Conservation (phyloP, 2,797 vertebrate species). For the Florisuga fusca region DNA sequence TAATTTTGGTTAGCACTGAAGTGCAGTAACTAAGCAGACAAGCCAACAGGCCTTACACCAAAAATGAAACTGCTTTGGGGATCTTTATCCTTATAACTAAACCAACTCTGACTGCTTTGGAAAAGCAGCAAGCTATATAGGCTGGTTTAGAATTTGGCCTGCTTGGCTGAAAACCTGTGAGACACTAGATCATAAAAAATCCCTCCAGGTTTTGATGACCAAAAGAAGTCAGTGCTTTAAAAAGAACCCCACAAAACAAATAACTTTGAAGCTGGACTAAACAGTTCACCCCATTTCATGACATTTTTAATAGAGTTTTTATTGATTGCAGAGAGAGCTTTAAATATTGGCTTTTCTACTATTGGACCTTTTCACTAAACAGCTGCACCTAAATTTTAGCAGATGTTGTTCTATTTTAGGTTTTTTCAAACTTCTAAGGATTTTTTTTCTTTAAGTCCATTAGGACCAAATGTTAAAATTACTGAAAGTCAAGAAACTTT, state of each 20-base stretch:
- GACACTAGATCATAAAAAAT: neutral
- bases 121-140: neutral
- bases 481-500: neutral
- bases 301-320: neutral
- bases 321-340: conserved; percentile 33
- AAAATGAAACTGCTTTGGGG: neutral
- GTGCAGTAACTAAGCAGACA: neutral
- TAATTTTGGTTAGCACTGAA: neutral
- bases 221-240: conserved; percentile 3
- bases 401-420: conserved; percentile 52
- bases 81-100: neutral
- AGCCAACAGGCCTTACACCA: neutral
- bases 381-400: conserved; percentile 43
- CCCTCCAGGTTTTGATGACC: neutral
- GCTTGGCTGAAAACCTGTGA: neutral
- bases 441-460: conserved; percentile 1
- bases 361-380: neutral
- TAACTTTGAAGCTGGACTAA: conserved; percentile 43
- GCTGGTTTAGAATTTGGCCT: neutral
- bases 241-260: neutral
- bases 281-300: neutral
- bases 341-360: neutral
- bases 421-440: neutral
- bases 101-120: neutral
- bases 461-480: conserved; percentile 6